These are phyloP conservation scores for Lithobates sylvaticus DNA, from an alignment of 2,797 vertebrate genomes.

Conservation along the genomic window DNA sequence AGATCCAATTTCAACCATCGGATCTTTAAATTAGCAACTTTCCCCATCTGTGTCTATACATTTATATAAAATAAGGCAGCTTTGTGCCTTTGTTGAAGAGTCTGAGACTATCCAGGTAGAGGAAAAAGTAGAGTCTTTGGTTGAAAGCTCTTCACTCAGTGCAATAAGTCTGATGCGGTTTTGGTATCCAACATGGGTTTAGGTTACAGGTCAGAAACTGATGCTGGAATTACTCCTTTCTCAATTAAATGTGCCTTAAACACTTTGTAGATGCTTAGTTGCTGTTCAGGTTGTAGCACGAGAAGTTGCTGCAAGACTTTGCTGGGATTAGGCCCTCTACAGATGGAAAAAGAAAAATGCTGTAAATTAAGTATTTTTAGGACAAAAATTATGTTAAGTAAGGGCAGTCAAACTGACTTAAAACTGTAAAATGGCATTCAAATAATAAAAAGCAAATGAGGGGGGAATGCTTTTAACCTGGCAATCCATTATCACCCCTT, in stretches of 20 bases:
- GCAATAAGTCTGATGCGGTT: conserved; percentile 28
- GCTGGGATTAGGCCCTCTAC: conserved; percentile 95
- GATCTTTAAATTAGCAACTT: background rate
- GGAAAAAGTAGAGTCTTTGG: conserved; percentile 33
- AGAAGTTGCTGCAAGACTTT: conserved; percentile 93
- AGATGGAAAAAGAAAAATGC: conserved; percentile 48
- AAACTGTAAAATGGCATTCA: too few relatives aligned
- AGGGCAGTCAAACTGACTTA: background rate
- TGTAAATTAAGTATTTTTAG: background rate
- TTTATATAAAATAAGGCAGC: background rate
- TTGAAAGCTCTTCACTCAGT: conserved; percentile 43
- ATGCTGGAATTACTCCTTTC: conserved; percentile 84
- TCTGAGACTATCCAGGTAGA: background rate
- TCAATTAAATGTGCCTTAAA: conserved; percentile 87
- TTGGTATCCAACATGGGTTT: background rate
- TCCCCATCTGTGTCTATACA: background rate
- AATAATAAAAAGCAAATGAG: too few relatives aligned
- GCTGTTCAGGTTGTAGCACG: conserved; percentile 92
- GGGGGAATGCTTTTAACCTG: too few relatives aligned
- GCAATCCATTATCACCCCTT: too few relatives aligned
- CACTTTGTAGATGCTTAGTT: conserved; percentile 89
- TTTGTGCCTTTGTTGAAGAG: conserved; percentile 14
- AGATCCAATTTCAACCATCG: conserved; percentile 1
- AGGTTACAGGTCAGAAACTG: conserved; percentile 70
- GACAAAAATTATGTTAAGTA: background rate